Evolutionary conservation across 2,888 invertebrate genomes (phyloP).

Genomic region (Amblyjoppa fuscipennis): DNA sequence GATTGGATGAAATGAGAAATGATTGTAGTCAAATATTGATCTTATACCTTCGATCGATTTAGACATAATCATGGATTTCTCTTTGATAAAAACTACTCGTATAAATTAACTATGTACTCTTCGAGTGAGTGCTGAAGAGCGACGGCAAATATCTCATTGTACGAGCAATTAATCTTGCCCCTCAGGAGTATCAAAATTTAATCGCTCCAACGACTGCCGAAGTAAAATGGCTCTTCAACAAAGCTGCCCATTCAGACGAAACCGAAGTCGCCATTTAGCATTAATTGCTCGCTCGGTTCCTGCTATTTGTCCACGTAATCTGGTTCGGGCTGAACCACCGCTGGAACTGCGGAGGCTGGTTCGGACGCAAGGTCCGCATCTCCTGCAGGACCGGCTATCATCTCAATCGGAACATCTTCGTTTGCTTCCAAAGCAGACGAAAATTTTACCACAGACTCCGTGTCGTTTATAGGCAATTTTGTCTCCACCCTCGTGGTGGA

Average conservation of each 20-base stretch:
- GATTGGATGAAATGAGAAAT: not conserved
- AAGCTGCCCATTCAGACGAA: constrained; percentile 33
- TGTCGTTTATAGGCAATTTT: constrained; percentile 17
- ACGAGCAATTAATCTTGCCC: not conserved
- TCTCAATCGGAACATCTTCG: constrained; percentile 26
- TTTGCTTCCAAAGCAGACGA: constrained; percentile 9
- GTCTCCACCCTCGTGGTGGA: constrained; percentile 25
- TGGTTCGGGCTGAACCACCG: constrained; percentile 25
- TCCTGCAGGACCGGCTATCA: constrained; percentile 9
- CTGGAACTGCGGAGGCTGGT: constrained; percentile 7
- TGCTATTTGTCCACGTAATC: constrained; percentile 20
- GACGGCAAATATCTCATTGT: not conserved
- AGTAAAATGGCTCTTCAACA: not conserved
- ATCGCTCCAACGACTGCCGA: not conserved
- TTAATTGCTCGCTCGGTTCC: constrained; percentile 24
- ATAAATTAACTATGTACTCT: constrained; percentile 85
- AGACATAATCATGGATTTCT: constrained; percentile 8
- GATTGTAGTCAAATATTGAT: not conserved
- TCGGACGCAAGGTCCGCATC: constrained; percentile 20
- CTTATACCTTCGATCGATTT: too few species aligned
- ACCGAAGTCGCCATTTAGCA: constrained; percentile 45
- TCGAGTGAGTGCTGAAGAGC: constrained; percentile 80
- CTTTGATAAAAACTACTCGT: constrained; percentile 22
- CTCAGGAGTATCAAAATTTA: not conserved
- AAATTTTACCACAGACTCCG: constrained; percentile 8